Conservation (phyloP, 2,888 invertebrate genomes). For the Caradrina clavipalpis region DNA sequence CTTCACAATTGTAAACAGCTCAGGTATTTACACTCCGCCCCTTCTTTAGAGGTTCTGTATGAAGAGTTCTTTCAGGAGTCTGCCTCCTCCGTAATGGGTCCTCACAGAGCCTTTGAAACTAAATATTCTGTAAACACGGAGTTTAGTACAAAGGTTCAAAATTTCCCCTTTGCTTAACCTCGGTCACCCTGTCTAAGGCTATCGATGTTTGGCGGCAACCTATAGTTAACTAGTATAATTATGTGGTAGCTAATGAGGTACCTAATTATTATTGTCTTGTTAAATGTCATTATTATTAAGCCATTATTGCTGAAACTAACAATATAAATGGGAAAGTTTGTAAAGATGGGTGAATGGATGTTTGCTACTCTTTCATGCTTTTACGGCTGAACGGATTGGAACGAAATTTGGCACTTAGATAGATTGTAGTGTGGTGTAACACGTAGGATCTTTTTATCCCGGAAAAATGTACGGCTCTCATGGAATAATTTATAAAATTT, state of each 20-base stretch:
- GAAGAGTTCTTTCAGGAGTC: constrained; percentile 57
- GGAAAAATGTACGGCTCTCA: no score
- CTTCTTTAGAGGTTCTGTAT: constrained; percentile 32
- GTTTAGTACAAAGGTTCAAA: constrained; percentile 54
- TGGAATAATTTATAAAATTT: no score
- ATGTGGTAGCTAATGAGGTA: neutral
- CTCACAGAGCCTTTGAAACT: constrained; percentile 36
- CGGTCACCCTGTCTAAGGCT: neutral
- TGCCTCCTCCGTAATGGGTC: constrained; percentile 22
- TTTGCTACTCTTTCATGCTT: no score
- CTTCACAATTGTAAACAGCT: constrained; percentile 8
- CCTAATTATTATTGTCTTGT: no score
- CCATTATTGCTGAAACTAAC: no score
- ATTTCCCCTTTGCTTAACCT: constrained; percentile 22
- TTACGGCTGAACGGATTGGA: no score
- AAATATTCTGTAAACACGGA: constrained; percentile 66
- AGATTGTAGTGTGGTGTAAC: no score
- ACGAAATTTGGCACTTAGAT: no score
- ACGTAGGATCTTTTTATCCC: no score
- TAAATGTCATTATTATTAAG: no score
- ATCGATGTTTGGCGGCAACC: constrained; percentile 7
- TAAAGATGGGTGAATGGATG: no score
- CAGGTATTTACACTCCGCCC: constrained; percentile 9
- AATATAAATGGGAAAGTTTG: no score
- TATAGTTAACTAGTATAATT: neutral